Evolutionary conservation across 2,113 vertebrate genomes (phyloP).

Genomic region (Chloroceryle aenea): DNA sequence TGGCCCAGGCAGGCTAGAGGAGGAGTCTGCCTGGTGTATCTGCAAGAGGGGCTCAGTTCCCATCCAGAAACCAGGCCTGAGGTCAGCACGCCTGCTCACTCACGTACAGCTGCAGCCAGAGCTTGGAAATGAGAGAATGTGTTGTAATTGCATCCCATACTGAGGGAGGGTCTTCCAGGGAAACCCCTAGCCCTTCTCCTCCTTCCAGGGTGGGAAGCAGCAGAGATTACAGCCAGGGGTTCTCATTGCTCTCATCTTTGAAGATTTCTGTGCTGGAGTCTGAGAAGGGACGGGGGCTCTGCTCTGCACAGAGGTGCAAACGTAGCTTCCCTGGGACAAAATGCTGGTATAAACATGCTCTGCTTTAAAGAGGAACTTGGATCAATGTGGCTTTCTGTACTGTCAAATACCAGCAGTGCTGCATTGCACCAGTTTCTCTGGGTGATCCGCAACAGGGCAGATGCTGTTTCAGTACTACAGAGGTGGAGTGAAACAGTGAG

Average conservation of each 20-base stretch:
- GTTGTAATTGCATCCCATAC: not conserved
- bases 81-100: not conserved
- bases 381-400: not conserved
- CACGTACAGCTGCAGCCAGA: not conserved
- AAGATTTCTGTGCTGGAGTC: not conserved
- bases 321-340: not conserved
- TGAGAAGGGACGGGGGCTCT: not conserved
- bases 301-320: not conserved
- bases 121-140: not conserved
- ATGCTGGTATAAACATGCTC: not conserved
- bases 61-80: not conserved
- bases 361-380: not conserved
- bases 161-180: not conserved
- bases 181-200: not conserved
- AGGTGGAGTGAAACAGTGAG: not conserved
- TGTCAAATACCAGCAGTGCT: not conserved
- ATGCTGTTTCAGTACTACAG: not conserved
- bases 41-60: not conserved
- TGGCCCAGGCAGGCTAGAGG: not conserved
- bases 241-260: not conserved
- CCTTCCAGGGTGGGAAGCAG: not conserved
- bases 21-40: not conserved
- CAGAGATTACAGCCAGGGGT: not conserved
- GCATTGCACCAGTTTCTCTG: slow-evolving; percentile 32
- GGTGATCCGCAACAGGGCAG: not conserved